Percentiles rank a stretch among this genome's conserved stretches.
These are phyloP conservation scores for Dione vanillae DNA, from an alignment of 2,888 invertebrate genomes.

Conservation along the genomic window DNA sequence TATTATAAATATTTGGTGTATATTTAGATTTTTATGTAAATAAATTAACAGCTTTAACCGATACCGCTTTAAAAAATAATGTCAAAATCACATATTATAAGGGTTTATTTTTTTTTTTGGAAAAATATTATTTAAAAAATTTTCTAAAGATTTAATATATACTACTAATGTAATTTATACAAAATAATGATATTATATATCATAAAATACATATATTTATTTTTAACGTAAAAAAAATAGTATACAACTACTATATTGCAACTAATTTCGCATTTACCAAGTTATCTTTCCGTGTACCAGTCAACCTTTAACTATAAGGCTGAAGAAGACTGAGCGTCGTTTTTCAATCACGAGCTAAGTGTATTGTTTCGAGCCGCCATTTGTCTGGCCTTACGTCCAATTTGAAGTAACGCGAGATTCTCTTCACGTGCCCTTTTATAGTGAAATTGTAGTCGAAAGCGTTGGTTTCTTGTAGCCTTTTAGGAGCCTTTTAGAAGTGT, in stretches of 20 bases:
- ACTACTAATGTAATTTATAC: too few relatives aligned
- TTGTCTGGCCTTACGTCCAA: conserved; percentile 65
- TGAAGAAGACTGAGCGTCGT: conserved; percentile 40
- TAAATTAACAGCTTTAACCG: too few relatives aligned
- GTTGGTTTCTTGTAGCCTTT: conserved; percentile 11
- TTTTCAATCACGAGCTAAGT: conserved; percentile 55
- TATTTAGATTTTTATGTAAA: too few relatives aligned
- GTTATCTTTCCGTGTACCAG: not conserved
- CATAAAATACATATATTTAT: too few relatives aligned
- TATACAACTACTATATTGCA: too few relatives aligned
- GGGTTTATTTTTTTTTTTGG: too few relatives aligned
- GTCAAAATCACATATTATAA: too few relatives aligned
- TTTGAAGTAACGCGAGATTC: conserved; percentile 48
- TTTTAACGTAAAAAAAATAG: too few relatives aligned
- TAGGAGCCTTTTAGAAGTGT: not conserved
- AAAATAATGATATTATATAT: too few relatives aligned
- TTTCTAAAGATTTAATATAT: too few relatives aligned
- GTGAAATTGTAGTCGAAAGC: conserved; percentile 36
- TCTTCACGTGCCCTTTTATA: conserved; percentile 41
- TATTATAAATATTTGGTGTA: not conserved
- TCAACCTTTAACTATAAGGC: not conserved
- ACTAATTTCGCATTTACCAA: not conserved
- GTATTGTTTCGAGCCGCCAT: conserved; percentile 62
- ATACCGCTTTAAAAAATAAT: too few relatives aligned
- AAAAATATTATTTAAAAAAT: too few relatives aligned